Percentiles rank a stretch among this genome's conserved stretches.
Evolutionary conservation across 2,888 invertebrate genomes (phyloP).

Genomic region (Cheilosia variabilis): DNA sequence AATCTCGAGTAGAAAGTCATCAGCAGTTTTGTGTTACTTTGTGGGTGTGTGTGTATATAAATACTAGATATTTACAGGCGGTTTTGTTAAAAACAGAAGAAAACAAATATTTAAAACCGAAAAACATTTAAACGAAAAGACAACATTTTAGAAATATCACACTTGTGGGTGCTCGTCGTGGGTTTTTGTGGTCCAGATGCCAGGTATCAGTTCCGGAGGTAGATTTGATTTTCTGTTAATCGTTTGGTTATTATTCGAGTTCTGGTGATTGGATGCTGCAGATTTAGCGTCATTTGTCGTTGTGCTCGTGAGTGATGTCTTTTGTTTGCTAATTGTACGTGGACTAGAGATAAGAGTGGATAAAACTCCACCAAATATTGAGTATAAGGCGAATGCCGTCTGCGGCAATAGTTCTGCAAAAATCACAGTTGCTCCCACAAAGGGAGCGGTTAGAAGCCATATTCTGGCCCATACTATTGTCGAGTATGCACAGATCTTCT

Average conservation of each 20-base stretch:
- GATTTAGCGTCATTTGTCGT: constrained; percentile 54
- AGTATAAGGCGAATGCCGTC: constrained; percentile 82
- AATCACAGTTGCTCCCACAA: constrained; percentile 82
- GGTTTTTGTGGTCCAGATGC: constrained; percentile 83
- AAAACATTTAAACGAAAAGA: constrained; percentile 1
- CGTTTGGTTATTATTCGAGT: constrained; percentile 87
- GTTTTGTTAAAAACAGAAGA: background rate
- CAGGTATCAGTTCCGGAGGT: constrained; percentile 83
- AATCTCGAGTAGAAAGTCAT: constrained; percentile 60
- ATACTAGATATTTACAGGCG: constrained; percentile 33
- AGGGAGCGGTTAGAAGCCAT: constrained; percentile 83
- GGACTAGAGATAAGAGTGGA: constrained; percentile 82
- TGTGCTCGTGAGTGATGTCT: constrained; percentile 75
- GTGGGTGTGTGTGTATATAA: constrained; percentile 4
- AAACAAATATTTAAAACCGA: background rate
- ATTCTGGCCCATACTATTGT: constrained; percentile 84
- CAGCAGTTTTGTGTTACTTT: constrained; percentile 56
- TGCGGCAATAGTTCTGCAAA: constrained; percentile 83
- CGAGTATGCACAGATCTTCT: constrained; percentile 82
- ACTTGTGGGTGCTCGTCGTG: constrained; percentile 78
- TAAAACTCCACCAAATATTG: constrained; percentile 82
- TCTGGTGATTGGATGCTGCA: constrained; percentile 83
- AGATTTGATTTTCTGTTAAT: constrained; percentile 81
- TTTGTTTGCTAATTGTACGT: constrained; percentile 80
- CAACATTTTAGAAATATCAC: constrained; percentile 41